Evolutionary conservation across 2,797 vertebrate genomes (phyloP), one percentile per base, ranked within the genome.

Genomic region (Parotocinclus haroldoi): DNA sequence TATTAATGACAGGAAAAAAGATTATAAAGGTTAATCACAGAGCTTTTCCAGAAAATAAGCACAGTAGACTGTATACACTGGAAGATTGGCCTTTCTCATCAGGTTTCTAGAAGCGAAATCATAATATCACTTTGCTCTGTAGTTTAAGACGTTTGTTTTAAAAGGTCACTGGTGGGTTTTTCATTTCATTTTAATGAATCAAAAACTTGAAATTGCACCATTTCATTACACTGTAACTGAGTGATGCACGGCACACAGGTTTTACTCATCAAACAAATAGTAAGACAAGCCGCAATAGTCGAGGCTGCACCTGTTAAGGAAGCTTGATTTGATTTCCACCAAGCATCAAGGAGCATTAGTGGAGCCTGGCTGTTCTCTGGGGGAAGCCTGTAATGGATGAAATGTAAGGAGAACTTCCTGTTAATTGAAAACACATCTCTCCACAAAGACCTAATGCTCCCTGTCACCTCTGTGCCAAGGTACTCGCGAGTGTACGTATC

Each of bases 401-500:
- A 38, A 68, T 59, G 57, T 52, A 74, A 60, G 53, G 62, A 66
- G 57, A 7, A 76, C 46, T 37, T 74, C 69, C n/a, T 54, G 59
- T 78, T 80, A 84, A 86, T 81, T 82, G 80, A 84, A 79, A 80
- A 68, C 50, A 10, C 58, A 58, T 80, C 74, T 67, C 57, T 72
- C 70, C 39, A 54, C 53, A 55, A 63, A 19, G n/a, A 69, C 58
- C 56, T 81, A 74, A 81, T 72, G 74, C 68, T 75, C 62, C 27
- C 64, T 72, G 81, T 85, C 83, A 81, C 78, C 80, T 81, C 67
- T 68, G 71, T 36, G 71, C 60, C 59, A 60, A 46, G 5, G 42
- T 80, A 76, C 75, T 81, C 79, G 73, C 60, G 58, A 76, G 55
- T 69, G 62, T 80, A 75, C 73, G 59, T 71, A 76, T 66, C 42